Evolutionary conservation across 2,797 vertebrate genomes (phyloP).

Genomic region (Coregonus suidteri): DNA sequence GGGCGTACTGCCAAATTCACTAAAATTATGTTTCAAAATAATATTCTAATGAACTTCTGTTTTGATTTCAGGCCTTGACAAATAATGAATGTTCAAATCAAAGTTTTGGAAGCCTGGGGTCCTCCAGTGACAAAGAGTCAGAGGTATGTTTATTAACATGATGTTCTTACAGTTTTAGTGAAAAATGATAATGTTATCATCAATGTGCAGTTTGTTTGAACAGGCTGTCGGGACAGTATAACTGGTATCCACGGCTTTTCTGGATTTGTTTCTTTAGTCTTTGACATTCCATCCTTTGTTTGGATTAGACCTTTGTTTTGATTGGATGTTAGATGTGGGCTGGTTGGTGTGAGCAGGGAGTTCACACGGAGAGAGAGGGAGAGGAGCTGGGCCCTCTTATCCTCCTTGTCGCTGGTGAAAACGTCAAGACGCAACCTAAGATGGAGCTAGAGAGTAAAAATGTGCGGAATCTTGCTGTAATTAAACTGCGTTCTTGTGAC

Average conservation of each 20-base stretch:
- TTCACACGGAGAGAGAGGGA: not conserved
- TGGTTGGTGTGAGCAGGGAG: not conserved
- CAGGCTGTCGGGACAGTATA: not conserved
- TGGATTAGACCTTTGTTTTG: not conserved
- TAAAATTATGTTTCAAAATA: not conserved
- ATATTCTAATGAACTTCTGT: constrained; percentile 5
- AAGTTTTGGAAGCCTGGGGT: constrained; percentile 97
- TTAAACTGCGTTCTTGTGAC: constrained; percentile 4
- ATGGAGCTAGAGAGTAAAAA: not conserved
- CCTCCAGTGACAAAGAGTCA: constrained; percentile 96
- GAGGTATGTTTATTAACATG: constrained; percentile 78
- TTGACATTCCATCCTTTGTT: constrained; percentile 3
- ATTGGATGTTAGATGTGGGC: not conserved
- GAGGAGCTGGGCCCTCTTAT: not conserved
- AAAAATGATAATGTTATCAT: too few species aligned
- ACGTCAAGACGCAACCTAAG: not conserved
- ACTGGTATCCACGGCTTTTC: not conserved
- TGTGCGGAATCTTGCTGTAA: not conserved
- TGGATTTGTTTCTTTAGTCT: constrained; percentile 14
- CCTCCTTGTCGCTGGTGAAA: not conserved
- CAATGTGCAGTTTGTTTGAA: too few species aligned
- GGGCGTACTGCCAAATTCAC: too few species aligned
- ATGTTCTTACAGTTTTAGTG: not conserved
- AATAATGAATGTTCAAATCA: constrained; percentile 99
- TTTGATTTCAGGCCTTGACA: constrained; percentile 84